Conservation (phyloP, 2,888 invertebrate species). For the Ryuthela nishihirai region DNA sequence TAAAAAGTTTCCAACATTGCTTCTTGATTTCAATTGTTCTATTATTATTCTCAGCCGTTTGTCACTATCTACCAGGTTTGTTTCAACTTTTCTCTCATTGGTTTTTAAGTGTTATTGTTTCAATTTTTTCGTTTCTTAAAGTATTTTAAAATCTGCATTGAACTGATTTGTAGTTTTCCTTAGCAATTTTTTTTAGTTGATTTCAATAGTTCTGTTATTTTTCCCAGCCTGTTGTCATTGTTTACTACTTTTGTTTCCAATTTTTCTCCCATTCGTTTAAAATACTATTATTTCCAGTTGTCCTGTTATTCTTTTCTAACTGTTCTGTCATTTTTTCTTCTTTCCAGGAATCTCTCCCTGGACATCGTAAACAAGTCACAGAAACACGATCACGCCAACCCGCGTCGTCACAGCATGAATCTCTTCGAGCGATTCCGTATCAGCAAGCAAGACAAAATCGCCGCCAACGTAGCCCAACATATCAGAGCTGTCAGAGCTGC, state of each 20-base stretch:
- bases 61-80: too few relatives aligned
- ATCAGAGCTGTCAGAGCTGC: constrained; percentile 43
- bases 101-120: too few relatives aligned
- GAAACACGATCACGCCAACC: constrained; percentile 10
- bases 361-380: constrained; percentile 37
- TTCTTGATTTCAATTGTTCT: too few relatives aligned
- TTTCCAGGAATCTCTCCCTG: constrained; percentile 40
- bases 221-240: constrained; percentile 1
- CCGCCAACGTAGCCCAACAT: constrained; percentile 42
- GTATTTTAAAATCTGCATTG: too few relatives aligned
- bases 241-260: background rate
- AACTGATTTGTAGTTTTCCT: too few relatives aligned
- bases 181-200: too few relatives aligned
- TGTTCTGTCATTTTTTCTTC: background rate
- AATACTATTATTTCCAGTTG: background rate
- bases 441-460: constrained; percentile 42
- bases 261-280: background rate
- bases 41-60: too few relatives aligned
- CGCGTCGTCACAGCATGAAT: constrained; percentile 33
- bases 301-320: background rate
- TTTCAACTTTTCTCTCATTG: too few relatives aligned
- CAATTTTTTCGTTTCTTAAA: too few relatives aligned
- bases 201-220: too few relatives aligned
- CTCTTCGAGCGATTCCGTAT: constrained; percentile 41
- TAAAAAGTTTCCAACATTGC: too few relatives aligned